A percentile compares a stretch with the other conserved stretches of the same genome.
phyloP scores from a whole-genome alignment of 2,888 invertebrate species.

The Tachina fera region DNA sequence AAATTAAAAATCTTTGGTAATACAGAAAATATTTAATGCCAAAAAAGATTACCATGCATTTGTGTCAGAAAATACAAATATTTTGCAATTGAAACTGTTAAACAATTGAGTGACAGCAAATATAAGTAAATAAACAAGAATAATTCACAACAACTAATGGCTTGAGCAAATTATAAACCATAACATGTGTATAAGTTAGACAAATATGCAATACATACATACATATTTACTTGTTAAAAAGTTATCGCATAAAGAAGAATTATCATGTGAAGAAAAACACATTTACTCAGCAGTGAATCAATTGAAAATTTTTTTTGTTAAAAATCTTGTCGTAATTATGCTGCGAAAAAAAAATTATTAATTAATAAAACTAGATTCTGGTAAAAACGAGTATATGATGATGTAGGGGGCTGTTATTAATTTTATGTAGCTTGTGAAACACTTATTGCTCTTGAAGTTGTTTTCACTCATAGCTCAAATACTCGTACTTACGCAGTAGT shows the following conservation, averaged over 20 bases:
- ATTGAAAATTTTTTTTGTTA: not conserved
- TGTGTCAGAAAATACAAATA: conserved; percentile 19
- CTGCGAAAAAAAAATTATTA: not conserved
- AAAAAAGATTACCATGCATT: conserved; percentile 22
- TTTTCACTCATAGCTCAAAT: not conserved
- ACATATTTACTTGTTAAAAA: not conserved
- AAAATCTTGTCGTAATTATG: not conserved
- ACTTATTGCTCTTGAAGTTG: not conserved
- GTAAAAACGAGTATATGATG: not conserved
- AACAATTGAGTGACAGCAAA: conserved; percentile 16
- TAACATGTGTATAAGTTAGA: not conserved
- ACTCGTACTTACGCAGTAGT: not conserved
- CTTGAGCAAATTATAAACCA: not conserved
- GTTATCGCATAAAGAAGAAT: not conserved
- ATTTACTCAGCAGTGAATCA: conserved; percentile 3
- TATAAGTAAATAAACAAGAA: too few relatives aligned
- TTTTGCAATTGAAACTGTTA: not conserved
- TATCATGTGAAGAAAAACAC: not conserved
- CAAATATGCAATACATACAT: not conserved
- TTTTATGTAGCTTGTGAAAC: not conserved
- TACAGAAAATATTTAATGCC: not conserved
- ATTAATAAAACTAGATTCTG: not conserved
- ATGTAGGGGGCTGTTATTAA: conserved; percentile 24
- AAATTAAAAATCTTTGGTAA: too few relatives aligned
- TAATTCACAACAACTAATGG: not conserved